phyloP scores from a whole-genome alignment of 2,888 invertebrate species.

The Dermolepida albohirtum region DNA sequence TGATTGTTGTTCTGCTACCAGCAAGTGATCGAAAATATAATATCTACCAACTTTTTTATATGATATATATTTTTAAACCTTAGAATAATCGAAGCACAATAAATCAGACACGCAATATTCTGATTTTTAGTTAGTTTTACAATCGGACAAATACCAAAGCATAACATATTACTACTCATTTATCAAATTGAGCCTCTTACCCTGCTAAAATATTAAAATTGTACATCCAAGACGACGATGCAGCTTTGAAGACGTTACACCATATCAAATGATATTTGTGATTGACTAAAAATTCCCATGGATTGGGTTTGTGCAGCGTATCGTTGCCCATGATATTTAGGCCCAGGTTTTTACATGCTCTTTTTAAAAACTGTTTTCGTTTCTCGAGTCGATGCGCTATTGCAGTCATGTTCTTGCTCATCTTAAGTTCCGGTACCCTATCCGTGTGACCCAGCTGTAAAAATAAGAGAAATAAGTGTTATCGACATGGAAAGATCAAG shows the following conservation, averaged over 20 bases:
- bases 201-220: slow-evolving; percentile 90
- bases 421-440: slow-evolving; percentile 17
- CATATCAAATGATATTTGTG: slow-evolving; percentile 84
- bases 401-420: slow-evolving; percentile 68
- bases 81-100: too few relatives aligned
- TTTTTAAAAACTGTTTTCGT: slow-evolving; percentile 70
- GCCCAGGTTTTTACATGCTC: slow-evolving; percentile 72
- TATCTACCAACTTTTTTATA: too few relatives aligned
- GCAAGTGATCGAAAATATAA: too few relatives aligned
- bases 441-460: slow-evolving; percentile 36
- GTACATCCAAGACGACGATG: slow-evolving; percentile 94
- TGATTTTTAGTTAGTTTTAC: too few relatives aligned
- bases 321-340: slow-evolving; percentile 72
- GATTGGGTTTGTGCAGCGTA: slow-evolving; percentile 76
- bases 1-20: too few relatives aligned
- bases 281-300: slow-evolving; percentile 89
- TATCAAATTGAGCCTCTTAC: slow-evolving; percentile 55
- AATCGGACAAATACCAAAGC: too few relatives aligned
- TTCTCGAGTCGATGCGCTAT: slow-evolving; percentile 72
- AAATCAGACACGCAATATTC: too few relatives aligned
- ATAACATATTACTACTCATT: too few relatives aligned
- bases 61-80: too few relatives aligned
- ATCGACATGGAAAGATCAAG: background rate
- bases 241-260: slow-evolving; percentile 87
- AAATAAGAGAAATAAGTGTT: background rate